Evolutionary conservation across 2,888 invertebrate species (phyloP), one percentile per base, ranked within the genome.

Genomic region (Tachina grossa): DNA sequence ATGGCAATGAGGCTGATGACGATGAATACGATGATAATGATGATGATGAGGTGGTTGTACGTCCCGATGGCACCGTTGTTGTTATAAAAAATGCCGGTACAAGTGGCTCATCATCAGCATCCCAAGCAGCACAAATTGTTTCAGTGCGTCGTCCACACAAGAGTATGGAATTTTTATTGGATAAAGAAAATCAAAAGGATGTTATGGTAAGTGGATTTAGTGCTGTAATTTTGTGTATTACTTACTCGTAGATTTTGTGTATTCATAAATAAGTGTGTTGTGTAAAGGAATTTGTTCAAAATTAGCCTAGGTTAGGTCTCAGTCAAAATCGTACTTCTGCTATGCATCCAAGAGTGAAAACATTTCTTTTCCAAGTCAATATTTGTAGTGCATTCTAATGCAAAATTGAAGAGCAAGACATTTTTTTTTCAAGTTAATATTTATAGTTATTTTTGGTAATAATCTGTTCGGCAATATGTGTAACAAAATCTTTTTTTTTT

Each of bases 151-250:
- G 95, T 87, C 96, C 96, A 72, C 96, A 97, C 94, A 97, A 97
- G 94, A 97, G 97, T 93, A 97, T 98, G 97, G 98, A 98, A 95
- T 98, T 97, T 94, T 95, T 98, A 92, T 95, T 98, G 93, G 97
- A 97, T 94, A 97, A 97, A 94, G 97, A 97, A 93, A 97, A 97
- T 94, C 96, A 97, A 92, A 96, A 96, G 92, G 95, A 95, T 89
- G 95, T 96, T 89, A 95, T 97, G 97, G 97, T 97, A 92, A 96
- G 96, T 94, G n/a, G 11, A 57, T 39, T 43, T 16, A 11, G 43
- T 59, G 9, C 22, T 22, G 45, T 63, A 47, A 47, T 45, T 65
- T 47, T 22, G 16, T 55, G 10, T 49, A 49, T 4, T 14, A 8
- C 5, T 4, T 14, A 8, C 5, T 31, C 5, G 31, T 31, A 31